Base-by-base conservation (phyloP, 2,797 vertebrate species). In the Tapera naevia region DNA sequence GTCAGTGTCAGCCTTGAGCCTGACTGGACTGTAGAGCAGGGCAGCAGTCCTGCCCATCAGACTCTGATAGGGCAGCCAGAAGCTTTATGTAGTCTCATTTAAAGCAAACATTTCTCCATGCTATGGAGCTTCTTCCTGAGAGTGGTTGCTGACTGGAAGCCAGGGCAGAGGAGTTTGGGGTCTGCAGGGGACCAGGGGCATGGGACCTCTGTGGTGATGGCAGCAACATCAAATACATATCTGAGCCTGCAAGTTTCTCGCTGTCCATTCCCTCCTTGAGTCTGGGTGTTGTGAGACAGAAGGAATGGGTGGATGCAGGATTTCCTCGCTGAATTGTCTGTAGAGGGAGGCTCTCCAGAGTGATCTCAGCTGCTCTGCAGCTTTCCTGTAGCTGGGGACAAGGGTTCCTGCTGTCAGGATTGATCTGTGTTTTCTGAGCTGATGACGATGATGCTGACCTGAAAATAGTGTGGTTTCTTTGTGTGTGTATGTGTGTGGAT, bases 281-380 rank as follows among this genome's bases (percentile, higher is more conserved):
- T 17, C 22, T 67, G 48, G n/a, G 7, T 80, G 61, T 39, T 73
- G 43, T 56, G 58, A 62, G n/a, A 11, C 17, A 43, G 69, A 48
- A 70, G 25, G 25, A 23, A 23, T 0, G 1, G 24, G 57, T 2
- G 16, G 32, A 15, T 2, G 2, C 33, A 60, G 4, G 1, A 0
- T 78, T 94, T 48, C 17, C 35, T 62, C 39, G 58, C 71, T 1
- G 9, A 51, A 10, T 60, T n/a, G 39, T 48, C 57, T 64, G 21
- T 41, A 33, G 54, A 23, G 41, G 58, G 50, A 75, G 57, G 33
- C 32, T 84, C 58, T 91, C 28, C 5, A 6, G 62, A 53, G 17
- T 0, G 0, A 13, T 45, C n/a, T 83, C 41, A 32, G 28, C 58
- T 58, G 43, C 56, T 84, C 17, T n/a, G 53, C 0, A 0, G 53